Percentiles rank a stretch among this genome's conserved stretches.
Conservation (phyloP, 2,888 invertebrate species). For the Hemicrepidius hirtus region DNA sequence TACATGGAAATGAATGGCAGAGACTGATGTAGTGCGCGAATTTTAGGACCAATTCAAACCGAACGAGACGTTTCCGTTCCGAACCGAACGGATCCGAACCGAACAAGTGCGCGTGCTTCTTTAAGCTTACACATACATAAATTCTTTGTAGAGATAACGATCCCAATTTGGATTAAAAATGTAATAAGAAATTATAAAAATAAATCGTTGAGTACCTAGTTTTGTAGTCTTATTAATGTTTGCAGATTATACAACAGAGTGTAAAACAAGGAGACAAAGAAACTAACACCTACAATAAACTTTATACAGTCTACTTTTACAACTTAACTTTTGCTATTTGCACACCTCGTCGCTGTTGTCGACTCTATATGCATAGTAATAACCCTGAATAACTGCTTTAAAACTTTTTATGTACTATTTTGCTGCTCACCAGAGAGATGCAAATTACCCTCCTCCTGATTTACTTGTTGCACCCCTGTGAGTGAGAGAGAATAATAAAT, state of each 20-base stretch:
- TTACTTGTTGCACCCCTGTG: slow-evolving; percentile 29
- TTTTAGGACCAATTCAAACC: too few relatives aligned
- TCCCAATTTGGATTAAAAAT: too few relatives aligned
- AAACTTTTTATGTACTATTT: slow-evolving; percentile 39
- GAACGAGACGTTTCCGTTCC: too few relatives aligned
- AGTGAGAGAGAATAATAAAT: not conserved
- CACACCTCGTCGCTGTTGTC: slow-evolving; percentile 41
- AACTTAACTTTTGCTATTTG: slow-evolving; percentile 48
- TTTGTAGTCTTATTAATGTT: not conserved
- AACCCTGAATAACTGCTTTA: slow-evolving; percentile 41
- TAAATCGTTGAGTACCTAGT: not conserved
- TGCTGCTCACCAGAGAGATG: slow-evolving; percentile 29
- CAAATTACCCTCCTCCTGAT: slow-evolving; percentile 23
- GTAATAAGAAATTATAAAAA: not conserved
- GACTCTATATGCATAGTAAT: slow-evolving; percentile 44
- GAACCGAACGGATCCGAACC: too few relatives aligned
- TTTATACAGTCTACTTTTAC: slow-evolving; percentile 40
- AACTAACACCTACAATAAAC: slow-evolving; percentile 42
- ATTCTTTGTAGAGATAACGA: too few relatives aligned
- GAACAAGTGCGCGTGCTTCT: too few relatives aligned
- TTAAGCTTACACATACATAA: too few relatives aligned
- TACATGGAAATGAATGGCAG: too few relatives aligned
- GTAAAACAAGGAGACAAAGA: slow-evolving; percentile 33
- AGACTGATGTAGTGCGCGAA: too few relatives aligned
- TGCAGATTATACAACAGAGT: slow-evolving; percentile 7